Percentiles rank a stretch among this genome's conserved stretches.
Conservation (phyloP, 1,140 invertebrate genomes). For the Drosophila parvula region DNA sequence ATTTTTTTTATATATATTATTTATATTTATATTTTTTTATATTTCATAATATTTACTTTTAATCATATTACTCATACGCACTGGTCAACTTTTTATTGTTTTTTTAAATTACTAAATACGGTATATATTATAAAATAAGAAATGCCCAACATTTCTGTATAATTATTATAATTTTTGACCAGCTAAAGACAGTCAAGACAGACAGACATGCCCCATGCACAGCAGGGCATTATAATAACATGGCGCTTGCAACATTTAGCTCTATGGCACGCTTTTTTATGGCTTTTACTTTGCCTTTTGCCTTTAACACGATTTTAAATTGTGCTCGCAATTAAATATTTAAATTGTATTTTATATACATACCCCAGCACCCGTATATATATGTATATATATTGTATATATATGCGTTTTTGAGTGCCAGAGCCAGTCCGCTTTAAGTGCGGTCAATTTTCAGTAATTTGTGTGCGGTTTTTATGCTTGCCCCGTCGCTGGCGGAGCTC, state of each 20-base stretch:
- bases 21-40: no score
- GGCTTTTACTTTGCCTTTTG: slow-evolving; percentile 51
- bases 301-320: slow-evolving; percentile 58
- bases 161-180: neutral
- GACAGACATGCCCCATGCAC: neutral
- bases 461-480: slow-evolving; percentile 67
- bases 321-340: slow-evolving; percentile 73
- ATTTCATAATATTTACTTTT: no score
- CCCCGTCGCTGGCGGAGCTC: slow-evolving; percentile 32
- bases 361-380: neutral
- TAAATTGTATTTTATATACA: slow-evolving; percentile 65
- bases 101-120: no score
- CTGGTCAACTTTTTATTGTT: neutral
- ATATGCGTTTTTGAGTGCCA: slow-evolving; percentile 13
- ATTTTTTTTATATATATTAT: no score
- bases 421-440: slow-evolving; percentile 54
- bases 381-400: neutral
- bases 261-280: slow-evolving; percentile 47
- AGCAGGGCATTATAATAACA: slow-evolving; percentile 30
- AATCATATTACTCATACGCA: neutral
- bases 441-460: slow-evolving; percentile 77
- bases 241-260: slow-evolving; percentile 40
- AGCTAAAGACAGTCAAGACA: neutral
- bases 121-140: neutral
- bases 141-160: neutral